phyloP scores from a whole-genome alignment of 2,113 vertebrate species.

The Ammodytes marinus region DNA sequence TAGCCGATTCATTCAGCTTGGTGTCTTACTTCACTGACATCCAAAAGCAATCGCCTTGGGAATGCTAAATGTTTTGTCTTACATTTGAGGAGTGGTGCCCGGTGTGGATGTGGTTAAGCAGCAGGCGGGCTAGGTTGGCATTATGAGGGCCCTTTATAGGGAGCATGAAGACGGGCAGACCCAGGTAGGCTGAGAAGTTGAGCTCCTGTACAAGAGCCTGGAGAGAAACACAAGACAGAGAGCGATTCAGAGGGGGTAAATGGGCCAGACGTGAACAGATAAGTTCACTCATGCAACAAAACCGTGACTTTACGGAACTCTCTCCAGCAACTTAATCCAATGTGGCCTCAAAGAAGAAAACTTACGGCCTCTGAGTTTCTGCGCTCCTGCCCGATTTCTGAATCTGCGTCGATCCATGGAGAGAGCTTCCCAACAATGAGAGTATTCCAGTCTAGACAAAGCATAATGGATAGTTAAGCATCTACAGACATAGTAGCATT shows the following conservation, averaged over 20 bases:
- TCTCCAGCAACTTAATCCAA: not conserved
- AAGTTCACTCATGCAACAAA: not conserved
- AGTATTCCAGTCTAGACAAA: constrained; percentile 91
- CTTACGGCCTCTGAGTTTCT: constrained; percentile 93
- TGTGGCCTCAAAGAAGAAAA: not conserved
- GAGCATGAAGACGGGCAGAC: constrained; percentile 92
- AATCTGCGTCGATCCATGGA: constrained; percentile 91
- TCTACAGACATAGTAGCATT: not conserved
- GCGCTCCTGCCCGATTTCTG: constrained; percentile 87
- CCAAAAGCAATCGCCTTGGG: not conserved
- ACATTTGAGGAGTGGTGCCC: constrained; percentile 95
- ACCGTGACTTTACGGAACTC: not conserved
- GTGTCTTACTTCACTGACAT: not conserved
- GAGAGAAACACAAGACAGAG: constrained; percentile 18
- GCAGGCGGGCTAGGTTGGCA: constrained; percentile 90
- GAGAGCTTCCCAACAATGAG: constrained; percentile 95
- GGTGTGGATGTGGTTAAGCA: constrained; percentile 92
- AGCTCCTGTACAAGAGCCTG: constrained; percentile 93
- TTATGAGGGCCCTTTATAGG: constrained; percentile 86
- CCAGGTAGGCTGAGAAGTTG: constrained; percentile 93
- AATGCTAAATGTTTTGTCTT: constrained; percentile 31
- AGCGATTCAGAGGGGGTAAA: not conserved
- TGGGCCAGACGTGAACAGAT: not conserved
- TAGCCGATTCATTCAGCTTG: not conserved
- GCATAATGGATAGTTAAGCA: not conserved